Evolutionary conservation across 2,888 invertebrate species (phyloP), one percentile per base, ranked within the genome.

Genomic region (Hemithea aestivaria): DNA sequence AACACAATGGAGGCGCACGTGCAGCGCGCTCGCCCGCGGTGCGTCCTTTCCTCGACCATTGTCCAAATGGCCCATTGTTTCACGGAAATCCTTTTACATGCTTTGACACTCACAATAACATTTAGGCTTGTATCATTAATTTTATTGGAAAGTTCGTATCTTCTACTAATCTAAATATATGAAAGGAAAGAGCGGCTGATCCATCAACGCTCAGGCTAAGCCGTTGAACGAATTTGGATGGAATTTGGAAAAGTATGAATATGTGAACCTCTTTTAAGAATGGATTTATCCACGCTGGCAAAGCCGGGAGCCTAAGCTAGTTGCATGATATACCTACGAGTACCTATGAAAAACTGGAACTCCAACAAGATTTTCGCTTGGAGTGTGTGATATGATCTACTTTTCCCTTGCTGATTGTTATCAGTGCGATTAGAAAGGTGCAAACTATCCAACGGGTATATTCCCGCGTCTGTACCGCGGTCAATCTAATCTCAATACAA

Each of bases 1-100:
- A 70, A 75, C 69, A 82, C 80, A 81, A 81, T 79, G 66, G 57
- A 28, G 58, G 67, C 71, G 76, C 84, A 84, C 83, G 84, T 81
- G 84, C 77, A 68, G 54, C 54, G 59, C 40, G 52, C 57, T 51
- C 63, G 67, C 60, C 62, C 64, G 46, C 44, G 60, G 59, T 40
- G 56, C 56, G 57, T 54, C 53, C 54, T 58, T 5, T 16, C 16
- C 5, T 52, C 62, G 48, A 38, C 78, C 71, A 81, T 83, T 83
- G 83, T 84, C 78, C 69, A 57, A n/a, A 57, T 46, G 21, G 53
- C 38, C 75, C 75, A 83, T 83, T 84, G 83, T 83, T 78, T 79
- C 73, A 77, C 67, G 72, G 76, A 77, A 78, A 79, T 77, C 71
- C 72, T 75, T 58, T 59, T 67, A 74, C 72, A 75, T 58, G 72